These are phyloP conservation scores for Albula goreensis DNA, from an alignment of 2,113 vertebrate species.

Conservation along the genomic window DNA sequence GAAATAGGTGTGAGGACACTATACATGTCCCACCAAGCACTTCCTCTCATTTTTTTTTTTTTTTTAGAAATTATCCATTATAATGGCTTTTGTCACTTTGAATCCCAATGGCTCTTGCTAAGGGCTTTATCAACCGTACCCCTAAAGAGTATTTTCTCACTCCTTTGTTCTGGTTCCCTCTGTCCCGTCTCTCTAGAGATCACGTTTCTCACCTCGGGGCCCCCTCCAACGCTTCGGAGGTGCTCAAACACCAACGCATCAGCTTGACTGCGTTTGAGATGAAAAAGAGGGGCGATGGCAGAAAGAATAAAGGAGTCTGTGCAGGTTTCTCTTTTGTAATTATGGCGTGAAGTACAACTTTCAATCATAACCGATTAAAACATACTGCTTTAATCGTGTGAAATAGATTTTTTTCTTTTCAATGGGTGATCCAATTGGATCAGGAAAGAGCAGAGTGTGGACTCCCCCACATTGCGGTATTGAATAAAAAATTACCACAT, in stretches of 20 bases:
- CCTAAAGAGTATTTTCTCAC: background rate
- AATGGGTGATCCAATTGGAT: background rate
- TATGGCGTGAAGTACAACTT: background rate
- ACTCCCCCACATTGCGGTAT: background rate
- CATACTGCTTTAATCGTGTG: background rate
- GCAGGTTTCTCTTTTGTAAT: background rate
- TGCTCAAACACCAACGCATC: background rate
- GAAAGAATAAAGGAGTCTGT: background rate
- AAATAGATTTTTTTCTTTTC: background rate
- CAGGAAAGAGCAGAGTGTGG: background rate
- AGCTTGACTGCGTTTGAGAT: background rate
- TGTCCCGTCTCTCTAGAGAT: background rate
- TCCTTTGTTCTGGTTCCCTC: background rate
- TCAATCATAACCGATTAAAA: background rate
- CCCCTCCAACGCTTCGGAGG: background rate
- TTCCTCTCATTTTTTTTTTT: background rate
- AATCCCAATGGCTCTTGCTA: background rate
- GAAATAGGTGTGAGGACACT: background rate
- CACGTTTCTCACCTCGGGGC: background rate
- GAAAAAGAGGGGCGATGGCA: background rate
- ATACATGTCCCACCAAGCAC: background rate
- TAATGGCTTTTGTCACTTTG: background rate
- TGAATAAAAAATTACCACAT: background rate
- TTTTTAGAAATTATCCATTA: background rate
- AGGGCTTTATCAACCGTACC: background rate